These are phyloP conservation scores for Pollenia amentaria DNA, from an alignment of 2,888 invertebrate genomes.

Conservation along the genomic window DNA sequence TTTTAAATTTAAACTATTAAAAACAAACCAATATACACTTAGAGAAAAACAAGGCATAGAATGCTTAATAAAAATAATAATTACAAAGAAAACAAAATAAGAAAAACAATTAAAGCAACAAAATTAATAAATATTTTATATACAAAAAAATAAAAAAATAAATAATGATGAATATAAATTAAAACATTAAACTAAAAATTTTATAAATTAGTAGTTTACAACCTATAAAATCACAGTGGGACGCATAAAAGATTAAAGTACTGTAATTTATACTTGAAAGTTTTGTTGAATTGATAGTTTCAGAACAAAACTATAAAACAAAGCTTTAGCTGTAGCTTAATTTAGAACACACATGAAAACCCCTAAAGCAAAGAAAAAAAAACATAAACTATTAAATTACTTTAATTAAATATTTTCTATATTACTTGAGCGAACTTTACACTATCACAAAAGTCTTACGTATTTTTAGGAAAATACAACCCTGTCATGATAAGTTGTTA, in stretches of 20 bases:
- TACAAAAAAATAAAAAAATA: slow-evolving; percentile 17
- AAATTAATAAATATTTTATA: slow-evolving; percentile 61
- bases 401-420: too few relatives aligned
- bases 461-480: too few relatives aligned
- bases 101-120: slow-evolving; percentile 6
- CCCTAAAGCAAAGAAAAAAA: too few relatives aligned
- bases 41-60: slow-evolving; percentile 64
- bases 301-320: too few relatives aligned
- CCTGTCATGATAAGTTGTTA: too few relatives aligned
- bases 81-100: slow-evolving; percentile 22
- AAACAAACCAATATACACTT: slow-evolving; percentile 34
- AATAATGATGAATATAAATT: slow-evolving; percentile 9
- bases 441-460: too few relatives aligned
- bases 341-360: too few relatives aligned
- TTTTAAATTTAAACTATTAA: slow-evolving; percentile 35
- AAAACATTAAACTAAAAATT: slow-evolving; percentile 18
- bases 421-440: too few relatives aligned
- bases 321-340: too few relatives aligned
- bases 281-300: too few relatives aligned
- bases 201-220: not conserved
- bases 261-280: too few relatives aligned
- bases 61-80: slow-evolving; percentile 66
- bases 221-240: slow-evolving; percentile 29
- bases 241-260: not conserved
- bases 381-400: too few relatives aligned